phyloP scores from a whole-genome alignment of 2,113 vertebrate species.

The Uria lomvia region DNA sequence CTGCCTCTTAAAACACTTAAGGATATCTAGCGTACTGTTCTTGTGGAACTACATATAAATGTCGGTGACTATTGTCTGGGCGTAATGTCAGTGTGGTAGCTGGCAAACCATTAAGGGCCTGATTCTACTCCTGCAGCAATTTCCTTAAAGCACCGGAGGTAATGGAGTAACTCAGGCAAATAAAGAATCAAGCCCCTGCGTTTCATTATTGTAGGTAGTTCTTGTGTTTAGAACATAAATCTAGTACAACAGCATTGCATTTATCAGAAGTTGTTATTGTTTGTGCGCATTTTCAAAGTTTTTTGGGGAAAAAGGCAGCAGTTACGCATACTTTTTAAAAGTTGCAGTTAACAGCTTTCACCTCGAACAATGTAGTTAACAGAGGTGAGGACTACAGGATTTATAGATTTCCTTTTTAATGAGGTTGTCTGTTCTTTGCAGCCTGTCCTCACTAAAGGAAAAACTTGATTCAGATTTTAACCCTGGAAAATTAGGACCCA shows the following conservation, averaged over 20 bases:
- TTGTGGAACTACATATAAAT: not conserved
- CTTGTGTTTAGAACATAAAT: not conserved
- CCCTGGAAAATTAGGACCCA: not conserved
- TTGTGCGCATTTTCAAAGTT: not conserved
- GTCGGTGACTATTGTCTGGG: not conserved
- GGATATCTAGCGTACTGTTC: not conserved
- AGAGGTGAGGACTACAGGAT: not conserved
- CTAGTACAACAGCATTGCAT: not conserved
- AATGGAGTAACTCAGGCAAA: not conserved
- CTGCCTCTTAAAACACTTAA: conserved; percentile 17
- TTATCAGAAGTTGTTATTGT: not conserved
- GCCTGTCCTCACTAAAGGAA: not conserved
- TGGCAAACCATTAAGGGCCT: not conserved
- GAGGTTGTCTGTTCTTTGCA: not conserved
- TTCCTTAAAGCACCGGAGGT: not conserved
- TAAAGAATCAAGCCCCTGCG: not conserved
- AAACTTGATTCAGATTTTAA: not conserved
- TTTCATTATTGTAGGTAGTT: not conserved
- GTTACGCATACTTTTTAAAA: not conserved
- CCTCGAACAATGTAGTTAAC: not conserved
- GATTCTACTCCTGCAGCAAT: not conserved
- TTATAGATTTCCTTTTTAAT: not conserved
- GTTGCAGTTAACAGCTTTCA: not conserved
- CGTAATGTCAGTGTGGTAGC: not conserved
- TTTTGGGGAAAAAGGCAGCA: not conserved